Base-by-base conservation (phyloP, 2,888 invertebrate species). In the Tineola bisselliella region DNA sequence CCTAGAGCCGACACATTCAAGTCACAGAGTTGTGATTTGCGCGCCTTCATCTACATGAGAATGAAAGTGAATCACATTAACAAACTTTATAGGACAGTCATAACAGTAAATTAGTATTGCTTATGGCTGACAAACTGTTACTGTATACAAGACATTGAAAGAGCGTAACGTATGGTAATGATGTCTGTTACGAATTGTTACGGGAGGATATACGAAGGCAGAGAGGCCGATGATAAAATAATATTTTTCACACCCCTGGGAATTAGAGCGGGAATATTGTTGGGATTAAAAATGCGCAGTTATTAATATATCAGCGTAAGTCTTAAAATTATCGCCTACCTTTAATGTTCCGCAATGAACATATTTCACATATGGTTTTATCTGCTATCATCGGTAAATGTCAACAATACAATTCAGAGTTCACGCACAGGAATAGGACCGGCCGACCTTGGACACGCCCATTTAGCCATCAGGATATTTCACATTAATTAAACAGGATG, bases 371-470 rank as follows among this genome's bases (percentile, higher is more conserved):
- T 30, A 56, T 56, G 56, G 25, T 56, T 56, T 56, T 25, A 6
- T 56, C 56, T 56, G 25, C 56, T 56, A 30, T 30, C 56, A 56
- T 19, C 30, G 12, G 56, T 25, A 25, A 56, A 56, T 56, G 56
- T 56, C 56, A 56, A 56, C 56, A 19, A 56, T 56, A 56, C 19
- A 56, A 56, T 56, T 56, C 65, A 66, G 63, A 66, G 66, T 73
- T 71, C 68, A 68, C 68, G 68, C 64, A 64, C 65, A 65, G 63
- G 67, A 66, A 68, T 69, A 68, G 69, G 72, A 76, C 73, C 66
- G 64, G 79, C 57, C 70, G 81, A 67, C 83, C 83, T 84, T 83
- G 79, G 72, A 67, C 73, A 73, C 81, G 73, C 82, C 82, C 70
- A 80, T 81, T 73, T 74, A 71, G 68, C 72, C 69, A 70, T 69